phyloP scores from a whole-genome alignment of 2,888 invertebrate genomes.

The Polydrusus pterygomalis region DNA sequence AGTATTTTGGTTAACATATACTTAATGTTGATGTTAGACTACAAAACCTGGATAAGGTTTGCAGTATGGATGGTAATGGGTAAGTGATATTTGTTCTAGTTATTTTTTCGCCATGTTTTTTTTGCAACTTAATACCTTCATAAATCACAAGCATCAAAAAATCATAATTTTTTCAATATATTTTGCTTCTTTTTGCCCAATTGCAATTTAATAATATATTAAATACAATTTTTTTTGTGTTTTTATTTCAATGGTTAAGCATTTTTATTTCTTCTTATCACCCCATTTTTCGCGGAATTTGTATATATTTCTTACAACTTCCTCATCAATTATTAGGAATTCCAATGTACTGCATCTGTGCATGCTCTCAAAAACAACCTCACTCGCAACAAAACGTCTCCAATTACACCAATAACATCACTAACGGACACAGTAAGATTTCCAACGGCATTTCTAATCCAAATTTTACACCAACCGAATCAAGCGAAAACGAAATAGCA shows the following conservation, averaged over 20 bases:
- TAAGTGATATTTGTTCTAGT: slow-evolving; percentile 69
- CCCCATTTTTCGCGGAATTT: not conserved
- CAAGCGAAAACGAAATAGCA: slow-evolving; percentile 17
- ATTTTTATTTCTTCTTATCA: not conserved
- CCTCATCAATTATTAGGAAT: slow-evolving; percentile 64
- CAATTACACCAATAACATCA: slow-evolving; percentile 49
- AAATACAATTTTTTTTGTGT: too few relatives aligned
- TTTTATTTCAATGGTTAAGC: too few relatives aligned
- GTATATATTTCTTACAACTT: slow-evolving; percentile 18
- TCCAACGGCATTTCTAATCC: slow-evolving; percentile 55
- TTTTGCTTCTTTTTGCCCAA: too few relatives aligned
- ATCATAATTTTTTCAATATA: too few relatives aligned
- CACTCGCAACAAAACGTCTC: slow-evolving; percentile 26
- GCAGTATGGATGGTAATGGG: slow-evolving; percentile 87
- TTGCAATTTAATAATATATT: too few relatives aligned
- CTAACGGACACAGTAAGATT: slow-evolving; percentile 33
- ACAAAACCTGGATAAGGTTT: slow-evolving; percentile 89
- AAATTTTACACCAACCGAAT: slow-evolving; percentile 48
- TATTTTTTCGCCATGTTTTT: not conserved
- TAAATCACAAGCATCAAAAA: too few relatives aligned
- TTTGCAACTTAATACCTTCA: not conserved
- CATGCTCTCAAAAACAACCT: slow-evolving; percentile 54
- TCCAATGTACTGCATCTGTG: slow-evolving; percentile 64
- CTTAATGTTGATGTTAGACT: slow-evolving; percentile 87
- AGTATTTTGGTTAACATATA: slow-evolving; percentile 90